Evolutionary conservation across 2,113 vertebrate genomes (phyloP).

Genomic region (Nesoenas mayeri): DNA sequence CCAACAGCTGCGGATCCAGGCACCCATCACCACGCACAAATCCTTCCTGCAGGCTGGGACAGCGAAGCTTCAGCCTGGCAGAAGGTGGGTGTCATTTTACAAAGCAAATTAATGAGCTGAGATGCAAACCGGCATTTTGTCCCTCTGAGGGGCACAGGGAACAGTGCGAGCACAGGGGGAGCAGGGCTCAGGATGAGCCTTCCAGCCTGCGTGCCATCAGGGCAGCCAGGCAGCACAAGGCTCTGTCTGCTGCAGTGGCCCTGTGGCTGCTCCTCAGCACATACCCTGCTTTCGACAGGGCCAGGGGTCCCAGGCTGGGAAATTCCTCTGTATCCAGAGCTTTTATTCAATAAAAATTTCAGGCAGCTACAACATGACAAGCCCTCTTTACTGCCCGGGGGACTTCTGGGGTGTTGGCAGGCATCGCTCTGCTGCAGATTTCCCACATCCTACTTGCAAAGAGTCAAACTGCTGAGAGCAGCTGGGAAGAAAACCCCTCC

Average conservation of each 20-base stretch:
- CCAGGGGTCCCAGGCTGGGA: neutral
- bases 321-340: constrained; percentile 48
- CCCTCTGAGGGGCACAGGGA: neutral
- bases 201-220: accelerated
- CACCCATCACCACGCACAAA: neutral
- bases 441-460: neutral
- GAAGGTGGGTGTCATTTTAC: neutral
- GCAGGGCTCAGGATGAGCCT: accelerated
- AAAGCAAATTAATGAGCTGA: neutral
- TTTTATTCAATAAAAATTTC: constrained; percentile 64
- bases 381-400: neutral
- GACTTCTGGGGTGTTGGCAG: neutral
- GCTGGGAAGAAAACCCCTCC: neutral
- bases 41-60: neutral
- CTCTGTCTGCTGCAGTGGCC: accelerated
- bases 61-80: neutral
- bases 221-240: accelerated
- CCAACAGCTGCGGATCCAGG: accelerated
- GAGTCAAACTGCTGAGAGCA: neutral
- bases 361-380: constrained; percentile 32
- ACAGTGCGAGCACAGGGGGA: accelerated
- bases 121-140: neutral
- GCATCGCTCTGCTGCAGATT: too few species aligned
- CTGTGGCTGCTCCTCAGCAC: accelerated
- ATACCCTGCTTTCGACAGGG: neutral